A percentile compares a stretch with the other conserved stretches of the same genome.
These are phyloP conservation scores for Pachypanchax playfairii DNA, from an alignment of 2,113 vertebrate species.

Conservation along the genomic window DNA sequence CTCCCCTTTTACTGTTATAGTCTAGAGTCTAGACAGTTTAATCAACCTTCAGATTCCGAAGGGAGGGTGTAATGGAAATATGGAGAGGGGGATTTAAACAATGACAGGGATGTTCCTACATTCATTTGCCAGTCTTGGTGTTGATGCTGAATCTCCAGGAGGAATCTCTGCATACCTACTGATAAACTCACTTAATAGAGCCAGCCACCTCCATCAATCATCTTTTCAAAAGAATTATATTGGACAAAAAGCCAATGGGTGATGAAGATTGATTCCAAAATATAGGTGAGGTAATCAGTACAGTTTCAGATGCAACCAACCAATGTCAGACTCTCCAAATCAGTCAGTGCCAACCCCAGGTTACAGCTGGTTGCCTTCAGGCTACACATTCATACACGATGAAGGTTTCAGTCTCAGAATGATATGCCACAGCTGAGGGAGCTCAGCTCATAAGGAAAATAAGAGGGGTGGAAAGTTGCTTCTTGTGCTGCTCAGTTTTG, in stretches of 20 bases:
- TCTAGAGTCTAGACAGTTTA: constrained; percentile 39
- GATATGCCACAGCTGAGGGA: constrained; percentile 57
- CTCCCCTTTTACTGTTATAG: constrained; percentile 17
- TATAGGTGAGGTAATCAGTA: constrained; percentile 77
- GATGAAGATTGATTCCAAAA: constrained; percentile 76
- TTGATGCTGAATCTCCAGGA: constrained; percentile 55
- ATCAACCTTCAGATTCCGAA: constrained; percentile 52
- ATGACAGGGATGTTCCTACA: constrained; percentile 52
- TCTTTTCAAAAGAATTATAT: constrained; percentile 67
- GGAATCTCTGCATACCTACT: constrained; percentile 40
- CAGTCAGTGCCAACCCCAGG: constrained; percentile 51
- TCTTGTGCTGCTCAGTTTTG: constrained; percentile 27
- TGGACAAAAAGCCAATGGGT: constrained; percentile 68
- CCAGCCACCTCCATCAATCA: constrained; percentile 53
- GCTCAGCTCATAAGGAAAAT: constrained; percentile 51
- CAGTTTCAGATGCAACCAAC: constrained; percentile 58
- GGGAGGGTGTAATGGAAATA: constrained; percentile 12
- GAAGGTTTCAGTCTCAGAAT: constrained; percentile 61
- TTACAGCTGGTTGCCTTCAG: constrained; percentile 43
- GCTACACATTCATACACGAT: constrained; percentile 62
- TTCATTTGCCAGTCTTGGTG: constrained; percentile 47
- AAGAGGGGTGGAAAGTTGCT: constrained; percentile 30
- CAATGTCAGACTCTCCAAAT: constrained; percentile 33
- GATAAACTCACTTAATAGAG: constrained; percentile 25
- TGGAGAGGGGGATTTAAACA: not conserved